phyloP scores from a whole-genome alignment of 2,888 invertebrate genomes.

The Phengaris arion region DNA sequence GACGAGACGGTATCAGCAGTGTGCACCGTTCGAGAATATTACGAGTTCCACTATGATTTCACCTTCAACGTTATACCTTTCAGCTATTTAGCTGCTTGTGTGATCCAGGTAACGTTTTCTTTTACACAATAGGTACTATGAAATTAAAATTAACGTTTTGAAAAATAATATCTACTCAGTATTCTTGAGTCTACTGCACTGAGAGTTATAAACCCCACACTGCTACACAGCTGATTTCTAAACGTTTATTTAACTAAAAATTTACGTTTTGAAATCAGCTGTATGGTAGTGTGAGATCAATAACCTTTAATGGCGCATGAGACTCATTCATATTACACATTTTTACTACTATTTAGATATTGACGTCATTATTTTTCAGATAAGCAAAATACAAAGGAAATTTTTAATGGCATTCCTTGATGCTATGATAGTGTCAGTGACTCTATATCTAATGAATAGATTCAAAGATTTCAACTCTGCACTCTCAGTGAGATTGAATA shows the following conservation, averaged over 20 bases:
- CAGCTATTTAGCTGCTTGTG: conserved; percentile 30
- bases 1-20: neutral
- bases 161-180: no score
- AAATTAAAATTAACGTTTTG: no score
- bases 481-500: conserved; percentile 33
- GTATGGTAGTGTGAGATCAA: no score
- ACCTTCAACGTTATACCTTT: conserved; percentile 29
- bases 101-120: conserved; percentile 31
- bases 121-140: neutral
- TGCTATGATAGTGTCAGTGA: conserved; percentile 35
- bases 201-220: no score
- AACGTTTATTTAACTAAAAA: no score
- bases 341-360: neutral
- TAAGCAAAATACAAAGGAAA: conserved; percentile 36
- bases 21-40: conserved; percentile 17
- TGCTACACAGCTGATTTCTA: no score
- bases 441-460: conserved; percentile 39
- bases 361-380: conserved; percentile 33
- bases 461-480: conserved; percentile 41
- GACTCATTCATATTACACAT: no score
- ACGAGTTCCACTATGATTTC: conserved; percentile 26
- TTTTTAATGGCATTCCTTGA: conserved; percentile 36
- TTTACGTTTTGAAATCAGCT: no score
- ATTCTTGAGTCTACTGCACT: no score
- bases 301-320: no score